Percentiles rank a stretch among this genome's conserved stretches.
Conservation (phyloP, 1,140 invertebrate species). For the Pomacea maculata region DNA sequence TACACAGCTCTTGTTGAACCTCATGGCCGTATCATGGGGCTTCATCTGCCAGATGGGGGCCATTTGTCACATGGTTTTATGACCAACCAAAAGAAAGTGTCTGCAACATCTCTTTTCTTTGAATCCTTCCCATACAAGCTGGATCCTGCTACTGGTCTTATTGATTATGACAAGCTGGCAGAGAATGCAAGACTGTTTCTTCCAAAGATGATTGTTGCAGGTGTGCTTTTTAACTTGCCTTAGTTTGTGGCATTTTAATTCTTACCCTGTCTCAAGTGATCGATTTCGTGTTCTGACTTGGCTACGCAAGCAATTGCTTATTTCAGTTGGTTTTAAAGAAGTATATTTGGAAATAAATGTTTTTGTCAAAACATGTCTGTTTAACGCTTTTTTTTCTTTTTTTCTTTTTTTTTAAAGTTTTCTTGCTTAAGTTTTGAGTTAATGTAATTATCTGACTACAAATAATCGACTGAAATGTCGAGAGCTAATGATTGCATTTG, state of each 20-base stretch:
- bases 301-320: too few species aligned
- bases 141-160: constrained; percentile 84
- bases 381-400: too few species aligned
- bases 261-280: neutral
- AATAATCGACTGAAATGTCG: too few species aligned
- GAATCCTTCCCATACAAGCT: constrained; percentile 99
- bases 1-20: constrained; percentile 77
- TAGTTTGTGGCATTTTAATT: neutral
- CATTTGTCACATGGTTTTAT: constrained; percentile 94
- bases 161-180: constrained; percentile 91
- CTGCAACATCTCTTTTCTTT: constrained; percentile 97
- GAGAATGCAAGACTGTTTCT: constrained; percentile 87
- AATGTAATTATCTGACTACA: too few species aligned
- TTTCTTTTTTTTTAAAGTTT: too few species aligned
- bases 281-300: neutral
- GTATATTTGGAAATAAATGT: too few species aligned
- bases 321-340: too few species aligned
- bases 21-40: constrained; percentile 96
- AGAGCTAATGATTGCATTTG: too few species aligned
- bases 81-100: constrained; percentile 90
- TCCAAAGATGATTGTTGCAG: constrained; percentile 92
- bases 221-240: constrained; percentile 53
- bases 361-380: too few species aligned
- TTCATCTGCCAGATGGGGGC: constrained; percentile 96
- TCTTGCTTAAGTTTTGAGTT: too few species aligned